Conservation (phyloP, 2,113 vertebrate species). For the Forbesichthys papilliferus region DNA sequence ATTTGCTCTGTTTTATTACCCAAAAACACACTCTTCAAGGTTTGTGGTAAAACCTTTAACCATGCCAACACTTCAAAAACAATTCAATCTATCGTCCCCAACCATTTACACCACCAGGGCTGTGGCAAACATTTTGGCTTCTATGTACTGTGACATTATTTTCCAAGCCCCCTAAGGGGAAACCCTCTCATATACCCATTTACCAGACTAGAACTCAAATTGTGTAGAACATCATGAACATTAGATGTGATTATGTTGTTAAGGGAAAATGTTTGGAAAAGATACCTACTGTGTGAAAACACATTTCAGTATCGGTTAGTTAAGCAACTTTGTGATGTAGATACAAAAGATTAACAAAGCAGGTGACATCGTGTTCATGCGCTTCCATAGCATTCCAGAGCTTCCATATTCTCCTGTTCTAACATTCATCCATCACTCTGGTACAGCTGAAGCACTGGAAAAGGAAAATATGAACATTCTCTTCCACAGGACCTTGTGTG, state of each 20-base stretch:
- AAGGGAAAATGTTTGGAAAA: neutral
- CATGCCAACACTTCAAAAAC: constrained; percentile 47
- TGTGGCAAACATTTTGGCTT: neutral
- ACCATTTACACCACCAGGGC: neutral
- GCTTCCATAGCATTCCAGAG: neutral
- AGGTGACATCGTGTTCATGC: neutral
- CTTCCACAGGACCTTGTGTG: neutral
- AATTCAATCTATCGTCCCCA: constrained; percentile 2
- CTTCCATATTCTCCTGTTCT: neutral
- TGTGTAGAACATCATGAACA: too few relatives aligned
- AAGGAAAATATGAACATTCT: neutral
- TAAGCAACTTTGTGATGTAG: neutral
- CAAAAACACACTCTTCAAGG: constrained; percentile 22
- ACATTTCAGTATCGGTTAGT: constrained; percentile 7
- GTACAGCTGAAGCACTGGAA: neutral
- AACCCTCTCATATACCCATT: too few relatives aligned
- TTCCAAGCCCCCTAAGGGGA: too few relatives aligned
- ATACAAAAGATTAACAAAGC: neutral
- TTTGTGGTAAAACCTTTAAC: constrained; percentile 30
- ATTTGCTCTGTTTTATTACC: constrained; percentile 18
- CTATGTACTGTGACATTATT: too few relatives aligned
- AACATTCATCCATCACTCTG: neutral
- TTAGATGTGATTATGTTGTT: too few relatives aligned
- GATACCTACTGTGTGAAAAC: neutral
- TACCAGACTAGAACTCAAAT: too few relatives aligned